phyloP scores from a whole-genome alignment of 1,140 invertebrate genomes.

The Leptinotarsa undecemlineata region DNA sequence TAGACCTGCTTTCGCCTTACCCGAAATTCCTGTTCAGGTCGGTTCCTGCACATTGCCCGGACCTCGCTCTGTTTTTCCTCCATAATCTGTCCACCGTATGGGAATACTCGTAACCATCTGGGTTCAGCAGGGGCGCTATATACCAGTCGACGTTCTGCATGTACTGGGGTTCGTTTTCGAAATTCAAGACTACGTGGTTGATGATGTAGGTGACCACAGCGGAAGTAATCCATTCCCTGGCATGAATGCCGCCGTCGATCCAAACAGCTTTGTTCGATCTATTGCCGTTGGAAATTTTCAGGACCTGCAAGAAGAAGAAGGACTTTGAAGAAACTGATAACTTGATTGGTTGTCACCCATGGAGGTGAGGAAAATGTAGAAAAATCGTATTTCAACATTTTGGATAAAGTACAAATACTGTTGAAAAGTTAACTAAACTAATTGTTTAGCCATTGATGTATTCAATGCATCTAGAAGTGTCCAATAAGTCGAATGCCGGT shows the following conservation, averaged over 20 bases:
- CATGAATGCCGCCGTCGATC: conserved; percentile 81
- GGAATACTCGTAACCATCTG: conserved; percentile 86
- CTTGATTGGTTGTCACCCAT: too few species aligned
- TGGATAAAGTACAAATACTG: too few species aligned
- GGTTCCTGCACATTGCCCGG: conserved; percentile 69
- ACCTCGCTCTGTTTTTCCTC: conserved; percentile 76
- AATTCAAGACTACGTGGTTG: conserved; percentile 76
- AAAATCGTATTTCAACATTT: too few species aligned
- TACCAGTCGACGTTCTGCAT: conserved; percentile 83
- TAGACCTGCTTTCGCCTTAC: conserved; percentile 42
- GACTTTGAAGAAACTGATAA: too few species aligned
- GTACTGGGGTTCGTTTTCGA: conserved; percentile 67
- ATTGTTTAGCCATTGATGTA: too few species aligned
- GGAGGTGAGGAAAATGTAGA: too few species aligned
- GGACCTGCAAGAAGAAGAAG: conserved; percentile 55
- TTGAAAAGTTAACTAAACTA: too few species aligned
- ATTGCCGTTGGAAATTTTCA: conserved; percentile 70
- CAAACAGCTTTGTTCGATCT: conserved; percentile 65
- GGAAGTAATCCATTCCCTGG: conserved; percentile 89
- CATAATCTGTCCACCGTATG: conserved; percentile 76
- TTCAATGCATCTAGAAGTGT: too few species aligned
- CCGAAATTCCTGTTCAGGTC: conserved; percentile 85
- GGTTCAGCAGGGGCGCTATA: conserved; percentile 80
- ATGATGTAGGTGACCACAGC: conserved; percentile 83
- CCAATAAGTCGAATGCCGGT: too few species aligned